Evolutionary conservation across 2,113 vertebrate genomes (phyloP).

Genomic region (Orthonyx spaldingii): DNA sequence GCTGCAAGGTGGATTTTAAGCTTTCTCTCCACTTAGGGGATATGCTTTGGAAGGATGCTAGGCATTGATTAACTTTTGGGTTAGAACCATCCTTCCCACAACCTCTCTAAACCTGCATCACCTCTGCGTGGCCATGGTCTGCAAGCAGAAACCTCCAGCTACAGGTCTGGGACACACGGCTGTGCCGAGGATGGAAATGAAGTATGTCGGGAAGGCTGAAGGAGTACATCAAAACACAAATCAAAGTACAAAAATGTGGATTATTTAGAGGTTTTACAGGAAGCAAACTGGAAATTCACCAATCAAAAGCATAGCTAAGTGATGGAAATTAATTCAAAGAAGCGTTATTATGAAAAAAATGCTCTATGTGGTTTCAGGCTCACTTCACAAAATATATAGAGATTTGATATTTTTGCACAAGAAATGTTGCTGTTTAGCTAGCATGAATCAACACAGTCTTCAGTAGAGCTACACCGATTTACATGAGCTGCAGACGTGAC

Average conservation of each 20-base stretch:
- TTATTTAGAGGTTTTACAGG: not conserved
- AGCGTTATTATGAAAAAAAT: not conserved
- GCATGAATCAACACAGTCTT: not conserved
- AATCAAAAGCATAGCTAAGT: not conserved
- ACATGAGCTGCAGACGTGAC: slow-evolving; percentile 16
- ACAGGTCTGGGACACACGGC: not conserved
- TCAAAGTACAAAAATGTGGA: not conserved
- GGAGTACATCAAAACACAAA: not conserved
- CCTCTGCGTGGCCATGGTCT: accelerated
- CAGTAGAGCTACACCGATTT: slow-evolving; percentile 3
- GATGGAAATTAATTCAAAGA: slow-evolving; percentile 3
- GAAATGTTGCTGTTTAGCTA: not conserved
- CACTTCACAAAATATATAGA: not conserved
- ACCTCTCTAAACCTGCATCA: not conserved
- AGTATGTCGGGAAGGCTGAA: not conserved
- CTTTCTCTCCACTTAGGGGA: not conserved
- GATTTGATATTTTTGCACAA: not conserved
- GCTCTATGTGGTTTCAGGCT: not conserved
- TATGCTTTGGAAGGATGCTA: not conserved
- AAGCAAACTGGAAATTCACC: not conserved
- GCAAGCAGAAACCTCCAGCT: not conserved
- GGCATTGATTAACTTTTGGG: not conserved
- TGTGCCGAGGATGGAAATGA: not conserved
- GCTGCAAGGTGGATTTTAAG: not conserved
- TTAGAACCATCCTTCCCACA: not conserved